Conservation (phyloP, 2,888 invertebrate genomes). For the Sinohyriopsis cumingii region DNA sequence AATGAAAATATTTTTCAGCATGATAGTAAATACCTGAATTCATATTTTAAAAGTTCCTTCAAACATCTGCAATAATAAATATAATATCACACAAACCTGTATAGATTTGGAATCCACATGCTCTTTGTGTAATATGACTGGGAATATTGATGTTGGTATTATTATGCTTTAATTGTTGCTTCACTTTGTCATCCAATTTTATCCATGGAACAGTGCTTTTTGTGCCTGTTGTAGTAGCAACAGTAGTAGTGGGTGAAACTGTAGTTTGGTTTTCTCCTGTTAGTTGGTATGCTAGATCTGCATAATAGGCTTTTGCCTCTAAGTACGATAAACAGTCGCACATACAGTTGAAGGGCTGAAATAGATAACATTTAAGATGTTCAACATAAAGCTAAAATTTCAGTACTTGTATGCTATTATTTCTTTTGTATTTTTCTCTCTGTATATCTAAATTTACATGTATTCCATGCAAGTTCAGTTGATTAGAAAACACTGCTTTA, state of each 20-base stretch:
- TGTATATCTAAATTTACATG: no score
- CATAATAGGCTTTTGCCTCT: constrained; percentile 3
- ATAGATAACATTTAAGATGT: neutral
- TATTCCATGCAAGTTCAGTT: no score
- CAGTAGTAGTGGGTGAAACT: neutral
- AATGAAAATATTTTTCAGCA: no score
- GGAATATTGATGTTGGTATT: neutral
- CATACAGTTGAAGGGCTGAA: constrained; percentile 12
- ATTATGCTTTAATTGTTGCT: neutral
- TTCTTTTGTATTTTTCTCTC: no score
- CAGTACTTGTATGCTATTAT: no score
- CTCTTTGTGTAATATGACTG: constrained; percentile 11
- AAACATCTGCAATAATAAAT: no score
- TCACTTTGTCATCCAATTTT: constrained; percentile 6
- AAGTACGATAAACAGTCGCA: constrained; percentile 28
- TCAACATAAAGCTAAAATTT: no score
- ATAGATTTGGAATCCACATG: constrained; percentile 41
- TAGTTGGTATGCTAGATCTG: constrained; percentile 7
- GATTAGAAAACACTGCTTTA: no score
- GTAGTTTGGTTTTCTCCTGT: constrained; percentile 5
- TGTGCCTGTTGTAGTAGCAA: neutral
- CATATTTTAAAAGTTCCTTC: no score
- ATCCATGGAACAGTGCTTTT: neutral
- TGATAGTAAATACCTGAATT: no score
- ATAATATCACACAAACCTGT: constrained; percentile 14